Conservation (phyloP, 2,113 vertebrate species). For the Cranoglanis bouderius region DNA sequence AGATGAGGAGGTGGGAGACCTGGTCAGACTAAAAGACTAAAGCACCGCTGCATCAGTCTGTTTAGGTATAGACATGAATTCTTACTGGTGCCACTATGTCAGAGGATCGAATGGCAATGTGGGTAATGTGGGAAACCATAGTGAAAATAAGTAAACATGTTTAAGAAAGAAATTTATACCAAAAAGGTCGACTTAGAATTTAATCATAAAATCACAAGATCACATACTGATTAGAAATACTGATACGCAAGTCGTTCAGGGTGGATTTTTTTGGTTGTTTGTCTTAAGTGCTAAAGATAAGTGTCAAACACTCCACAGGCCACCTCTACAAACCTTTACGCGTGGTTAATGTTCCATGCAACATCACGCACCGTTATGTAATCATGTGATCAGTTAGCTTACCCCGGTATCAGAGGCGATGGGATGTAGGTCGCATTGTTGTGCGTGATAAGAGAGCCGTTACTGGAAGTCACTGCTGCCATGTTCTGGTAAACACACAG, state of each 20-base stretch:
- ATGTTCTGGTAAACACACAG: neutral
- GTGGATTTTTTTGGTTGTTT: neutral
- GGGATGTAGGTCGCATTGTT: constrained; percentile 61
- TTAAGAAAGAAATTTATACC: neutral
- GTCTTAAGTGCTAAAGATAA: neutral
- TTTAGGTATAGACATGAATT: neutral
- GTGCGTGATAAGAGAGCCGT: constrained; percentile 60
- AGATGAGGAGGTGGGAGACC: neutral
- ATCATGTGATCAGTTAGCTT: constrained; percentile 51
- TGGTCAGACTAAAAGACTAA: neutral
- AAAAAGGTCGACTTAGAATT: neutral
- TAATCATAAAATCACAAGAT: neutral
- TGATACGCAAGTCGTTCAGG: neutral
- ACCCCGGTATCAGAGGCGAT: constrained; percentile 69
- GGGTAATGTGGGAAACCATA: neutral
- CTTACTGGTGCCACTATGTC: neutral
- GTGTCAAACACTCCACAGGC: neutral
- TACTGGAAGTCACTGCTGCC: constrained; percentile 62
- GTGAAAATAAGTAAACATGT: neutral
- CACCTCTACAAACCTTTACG: neutral
- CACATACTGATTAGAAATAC: neutral
- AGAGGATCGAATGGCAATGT: neutral
- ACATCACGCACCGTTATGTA: neutral
- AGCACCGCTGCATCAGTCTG: neutral
- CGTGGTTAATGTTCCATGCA: neutral